Percentiles rank a stretch among this genome's conserved stretches.
phyloP scores from a whole-genome alignment of 2,888 invertebrate genomes.

The Plebejus melissa region DNA sequence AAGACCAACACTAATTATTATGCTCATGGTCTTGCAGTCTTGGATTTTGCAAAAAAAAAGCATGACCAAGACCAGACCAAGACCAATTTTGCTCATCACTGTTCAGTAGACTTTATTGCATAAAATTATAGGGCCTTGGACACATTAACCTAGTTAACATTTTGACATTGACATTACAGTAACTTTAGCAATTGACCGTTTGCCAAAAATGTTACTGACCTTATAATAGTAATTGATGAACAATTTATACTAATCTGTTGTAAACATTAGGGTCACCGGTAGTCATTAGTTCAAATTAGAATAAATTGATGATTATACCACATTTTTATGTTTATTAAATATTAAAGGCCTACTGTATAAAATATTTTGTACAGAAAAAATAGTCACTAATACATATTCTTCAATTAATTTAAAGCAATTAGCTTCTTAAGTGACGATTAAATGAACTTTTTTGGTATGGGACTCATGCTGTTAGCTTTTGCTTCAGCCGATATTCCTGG shows the following conservation, averaged over 20 bases:
- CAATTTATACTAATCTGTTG: slow-evolving; percentile 8
- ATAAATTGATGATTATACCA: not conserved
- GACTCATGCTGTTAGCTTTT: no score
- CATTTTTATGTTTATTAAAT: not conserved
- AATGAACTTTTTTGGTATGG: no score
- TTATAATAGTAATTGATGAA: not conserved
- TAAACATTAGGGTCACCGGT: slow-evolving; percentile 23
- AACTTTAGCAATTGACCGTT: slow-evolving; percentile 5
- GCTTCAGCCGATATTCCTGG: no score
- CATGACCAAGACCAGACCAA: no score
- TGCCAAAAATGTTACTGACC: slow-evolving; percentile 16
- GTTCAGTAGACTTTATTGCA: no score
- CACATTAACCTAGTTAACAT: slow-evolving; percentile 4
- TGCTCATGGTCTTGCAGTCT: no score
- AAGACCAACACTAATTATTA: no score
- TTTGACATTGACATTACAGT: slow-evolving; percentile 17
- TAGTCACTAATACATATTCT: no score
- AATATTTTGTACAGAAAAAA: not conserved
- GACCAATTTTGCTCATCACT: no score
- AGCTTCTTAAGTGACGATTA: not conserved
- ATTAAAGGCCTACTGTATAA: not conserved
- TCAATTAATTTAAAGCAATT: no score
- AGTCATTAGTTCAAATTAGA: slow-evolving; percentile 14
- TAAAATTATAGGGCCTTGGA: not conserved
- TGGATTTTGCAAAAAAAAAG: no score